Evolutionary conservation across 2,888 invertebrate genomes (phyloP).

Genomic region (Idaea dimidiata): DNA sequence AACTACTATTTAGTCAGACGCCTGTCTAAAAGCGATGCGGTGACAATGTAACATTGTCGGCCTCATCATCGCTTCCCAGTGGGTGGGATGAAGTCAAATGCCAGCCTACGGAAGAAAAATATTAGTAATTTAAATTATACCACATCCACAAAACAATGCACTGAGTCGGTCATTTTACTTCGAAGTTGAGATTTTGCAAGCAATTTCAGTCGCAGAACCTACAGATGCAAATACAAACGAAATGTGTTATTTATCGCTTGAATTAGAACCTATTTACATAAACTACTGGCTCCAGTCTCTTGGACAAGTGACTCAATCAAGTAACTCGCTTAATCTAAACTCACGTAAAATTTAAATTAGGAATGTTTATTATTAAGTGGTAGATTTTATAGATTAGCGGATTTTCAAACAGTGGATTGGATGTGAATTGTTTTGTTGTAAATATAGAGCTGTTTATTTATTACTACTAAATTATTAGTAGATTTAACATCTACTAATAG

Average conservation of each 20-base stretch:
- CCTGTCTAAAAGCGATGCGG: too few relatives aligned
- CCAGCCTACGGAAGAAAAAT: too few relatives aligned
- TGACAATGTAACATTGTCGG: too few relatives aligned
- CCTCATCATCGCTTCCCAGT: too few relatives aligned
- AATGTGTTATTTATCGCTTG: conserved; percentile 74
- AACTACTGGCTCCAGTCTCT: conserved; percentile 35
- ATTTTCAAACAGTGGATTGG: conserved; percentile 7
- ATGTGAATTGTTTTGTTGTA: conserved; percentile 2
- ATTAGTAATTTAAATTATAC: conserved; percentile 18
- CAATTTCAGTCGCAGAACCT: conserved; percentile 67
- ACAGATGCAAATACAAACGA: conserved; percentile 70
- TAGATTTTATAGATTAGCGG: conserved; percentile 14
- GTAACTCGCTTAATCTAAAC: conserved; percentile 6
- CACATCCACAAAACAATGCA: conserved; percentile 42
- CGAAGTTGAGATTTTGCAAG: conserved; percentile 65
- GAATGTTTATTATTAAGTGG: neutral
- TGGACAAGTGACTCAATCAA: conserved; percentile 18
- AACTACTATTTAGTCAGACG: too few relatives aligned
- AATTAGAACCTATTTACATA: conserved; percentile 55
- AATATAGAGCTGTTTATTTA: neutral
- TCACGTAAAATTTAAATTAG: neutral
- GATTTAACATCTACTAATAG: too few relatives aligned
- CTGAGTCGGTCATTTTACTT: conserved; percentile 41
- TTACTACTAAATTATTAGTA: too few relatives aligned
- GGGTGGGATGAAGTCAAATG: too few relatives aligned